Evolutionary conservation across 2,113 vertebrate genomes (phyloP), one percentile per base, ranked within the genome.

Genomic region (Desmodus rotundus): DNA sequence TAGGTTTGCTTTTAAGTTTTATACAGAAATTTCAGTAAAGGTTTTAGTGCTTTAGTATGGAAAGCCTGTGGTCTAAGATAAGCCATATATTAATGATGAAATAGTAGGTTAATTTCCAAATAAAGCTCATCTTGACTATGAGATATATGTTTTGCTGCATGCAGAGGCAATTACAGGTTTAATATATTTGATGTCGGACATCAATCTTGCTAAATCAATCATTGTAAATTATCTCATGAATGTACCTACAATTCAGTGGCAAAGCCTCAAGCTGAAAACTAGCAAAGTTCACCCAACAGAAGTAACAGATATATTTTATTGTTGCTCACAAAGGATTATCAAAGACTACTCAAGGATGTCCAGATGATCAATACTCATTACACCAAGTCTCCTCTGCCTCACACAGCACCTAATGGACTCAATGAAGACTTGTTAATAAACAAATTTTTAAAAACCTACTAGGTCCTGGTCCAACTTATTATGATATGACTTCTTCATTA

Each of bases 21-120:
- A 82, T 78, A 74, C 15, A 31, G 20, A 72, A 82, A 74, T 93
- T 80, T 97, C 61, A 41, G 8, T 83, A 87, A 90, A 77, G 2
- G 11, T 91, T 77, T 96, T 72, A 95, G 17, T n/a, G 50, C 22
- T 97, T 96, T 86, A 81, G 50, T 81, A 82, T 90, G 72, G 54
- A 87, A 91, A 68, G 28, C 54, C n/a, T 67, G 45, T 82, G 54
- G 63, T 26, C 12, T 54, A 63, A 54, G 22, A n/a, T 92, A 89
- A 50, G 67, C 68, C 28, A 50, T 76, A 86, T 56, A 95, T 90
- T 97, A 84, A 87, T 73, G 47, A 82, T 85, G 43, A 96, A 93
- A 78, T n/a, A 50, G 76, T 73, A 16, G 0, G 15, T 76, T 95
- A 87, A 90, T 96, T 97, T 78, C 24, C 80, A 95, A 87, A 70